Conservation (phyloP, 2,888 invertebrate genomes). For the Tyria jacobaeae region DNA sequence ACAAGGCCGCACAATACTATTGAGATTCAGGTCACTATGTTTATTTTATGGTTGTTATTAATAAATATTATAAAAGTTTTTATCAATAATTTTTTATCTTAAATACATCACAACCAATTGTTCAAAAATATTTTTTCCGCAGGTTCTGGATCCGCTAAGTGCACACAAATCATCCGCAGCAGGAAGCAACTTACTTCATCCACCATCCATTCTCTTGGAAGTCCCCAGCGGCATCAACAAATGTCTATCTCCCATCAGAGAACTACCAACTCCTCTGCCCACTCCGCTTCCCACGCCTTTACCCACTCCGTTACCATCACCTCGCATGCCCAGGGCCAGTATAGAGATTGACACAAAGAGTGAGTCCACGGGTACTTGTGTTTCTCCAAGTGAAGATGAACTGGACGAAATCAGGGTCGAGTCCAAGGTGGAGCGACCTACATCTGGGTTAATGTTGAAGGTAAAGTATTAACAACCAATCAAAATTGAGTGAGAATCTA, state of each 20-base stretch:
- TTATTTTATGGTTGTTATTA: neutral
- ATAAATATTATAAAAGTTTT: too few species aligned
- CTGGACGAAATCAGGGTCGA: conserved; percentile 76
- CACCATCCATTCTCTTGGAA: conserved; percentile 92
- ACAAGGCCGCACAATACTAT: conserved; percentile 78
- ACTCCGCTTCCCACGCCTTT: conserved; percentile 88
- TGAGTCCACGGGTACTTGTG: conserved; percentile 63
- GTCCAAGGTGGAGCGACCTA: conserved; percentile 66
- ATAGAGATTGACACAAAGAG: conserved; percentile 68
- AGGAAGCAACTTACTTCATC: conserved; percentile 89
- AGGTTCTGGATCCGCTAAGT: conserved; percentile 89
- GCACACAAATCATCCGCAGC: conserved; percentile 87
- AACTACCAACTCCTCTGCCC: conserved; percentile 91
- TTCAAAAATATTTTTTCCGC: conserved; percentile 12
- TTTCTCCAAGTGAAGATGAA: conserved; percentile 81
- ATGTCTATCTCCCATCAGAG: conserved; percentile 93
- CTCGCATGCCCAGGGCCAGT: conserved; percentile 75
- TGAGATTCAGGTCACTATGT: conserved; percentile 74
- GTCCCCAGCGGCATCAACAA: conserved; percentile 91
- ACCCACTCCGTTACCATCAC: conserved; percentile 88
- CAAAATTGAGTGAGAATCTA: neutral
- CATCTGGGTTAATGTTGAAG: conserved; percentile 72
- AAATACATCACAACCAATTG: neutral
- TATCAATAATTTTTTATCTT: neutral
- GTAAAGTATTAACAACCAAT: conserved; percentile 50